Base-by-base conservation (phyloP, 2,888 invertebrate species). In the Thymelicus acteon region DNA sequence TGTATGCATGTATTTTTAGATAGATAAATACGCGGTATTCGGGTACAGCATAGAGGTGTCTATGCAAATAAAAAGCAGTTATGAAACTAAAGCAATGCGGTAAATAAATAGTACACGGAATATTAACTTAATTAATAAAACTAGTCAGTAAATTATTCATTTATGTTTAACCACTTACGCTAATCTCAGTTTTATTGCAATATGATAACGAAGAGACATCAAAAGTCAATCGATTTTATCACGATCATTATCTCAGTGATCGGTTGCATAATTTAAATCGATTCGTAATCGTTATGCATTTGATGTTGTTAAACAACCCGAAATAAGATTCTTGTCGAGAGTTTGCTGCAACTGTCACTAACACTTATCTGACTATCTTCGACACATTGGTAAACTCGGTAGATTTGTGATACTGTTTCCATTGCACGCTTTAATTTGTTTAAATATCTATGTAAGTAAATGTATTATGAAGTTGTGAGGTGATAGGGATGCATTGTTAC, bases 291-390 rank as follows among this genome's bases (percentile, higher is more conserved):
- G 57, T 65, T n/a, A 47, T 57, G 49, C 48, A 57, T n/a, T 31
- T 49, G 77, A 77, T 79, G 71, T 77, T 80, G 79, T 82, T 80
- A 82, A 85, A 82, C 77, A 76, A 75, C 77, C 78, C 80, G 85
- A 81, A 83, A 83, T 79, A 81, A 80, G 78, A 79, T 75, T 75
- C 74, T 72, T 75, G 77, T 79, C 73, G 77, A 77, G 75, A 80
- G 81, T 86, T 85, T 86, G 80, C 85, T 86, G 80, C 83, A 88
- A 82, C 82, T 82, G 85, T 86, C 86, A 83, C 76, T 86, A 85
- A 84, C 85, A 63, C 15, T 63, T 52, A 63, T 63, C 63, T 49
- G 37, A 62, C 81, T 83, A 82, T 84, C 80, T 85, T 85, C 77
- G 89, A 88, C 88, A 83, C 77, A 76, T 83, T 82, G 73, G 71